These are phyloP conservation scores for Alcis repandata DNA, from an alignment of 2,888 invertebrate species.

Conservation along the genomic window DNA sequence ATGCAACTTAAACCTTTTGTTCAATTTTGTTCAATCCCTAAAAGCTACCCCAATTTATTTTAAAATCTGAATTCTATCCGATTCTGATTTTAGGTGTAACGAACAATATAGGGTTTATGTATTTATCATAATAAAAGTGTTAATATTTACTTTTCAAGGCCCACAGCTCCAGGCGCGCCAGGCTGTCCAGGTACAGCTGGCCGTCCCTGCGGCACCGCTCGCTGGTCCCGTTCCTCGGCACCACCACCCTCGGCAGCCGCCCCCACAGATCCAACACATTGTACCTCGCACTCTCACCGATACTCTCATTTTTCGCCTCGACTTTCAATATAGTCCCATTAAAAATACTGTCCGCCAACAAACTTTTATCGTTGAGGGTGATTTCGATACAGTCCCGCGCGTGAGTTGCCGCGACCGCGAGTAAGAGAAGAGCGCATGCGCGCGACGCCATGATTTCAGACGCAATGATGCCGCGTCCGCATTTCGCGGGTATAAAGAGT, in stretches of 20 bases:
- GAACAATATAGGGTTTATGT: no score
- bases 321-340: constrained; percentile 73
- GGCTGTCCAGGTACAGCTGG: constrained; percentile 69
- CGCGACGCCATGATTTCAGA: constrained; percentile 75
- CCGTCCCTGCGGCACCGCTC: constrained; percentile 79
- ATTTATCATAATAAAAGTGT: neutral
- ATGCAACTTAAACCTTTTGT: no score
- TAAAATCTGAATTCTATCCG: no score
- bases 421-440: constrained; percentile 71
- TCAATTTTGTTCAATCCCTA: no score
- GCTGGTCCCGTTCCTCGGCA: constrained; percentile 79
- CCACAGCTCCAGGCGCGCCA: constrained; percentile 80
- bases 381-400: constrained; percentile 80
- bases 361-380: constrained; percentile 68
- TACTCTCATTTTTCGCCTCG: constrained; percentile 65
- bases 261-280: constrained; percentile 76
- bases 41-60: no score
- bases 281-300: constrained; percentile 61
- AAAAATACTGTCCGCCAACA: constrained; percentile 66
- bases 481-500: constrained; percentile 55
- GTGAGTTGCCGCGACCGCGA: constrained; percentile 58
- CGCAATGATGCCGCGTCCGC: constrained; percentile 66
- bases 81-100: no score
- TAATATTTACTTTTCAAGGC: constrained; percentile 84
- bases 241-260: constrained; percentile 75